phyloP scores from a whole-genome alignment of 2,797 vertebrate species.

The Kryptopterus vitreolus region DNA sequence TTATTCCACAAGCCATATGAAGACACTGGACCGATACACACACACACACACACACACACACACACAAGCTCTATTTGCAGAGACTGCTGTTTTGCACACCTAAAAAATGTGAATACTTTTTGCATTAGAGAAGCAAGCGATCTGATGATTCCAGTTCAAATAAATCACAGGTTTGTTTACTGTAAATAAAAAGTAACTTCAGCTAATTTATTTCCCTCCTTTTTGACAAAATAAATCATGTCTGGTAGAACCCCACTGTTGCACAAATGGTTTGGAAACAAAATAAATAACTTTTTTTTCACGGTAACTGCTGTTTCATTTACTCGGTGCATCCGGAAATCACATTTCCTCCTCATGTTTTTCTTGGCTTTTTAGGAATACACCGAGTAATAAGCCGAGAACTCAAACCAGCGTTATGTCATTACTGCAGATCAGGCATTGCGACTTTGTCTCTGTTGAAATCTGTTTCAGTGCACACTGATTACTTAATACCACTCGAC shows the following conservation, averaged over 20 bases:
- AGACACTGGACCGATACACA: too few species aligned
- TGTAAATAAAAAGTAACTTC: not conserved
- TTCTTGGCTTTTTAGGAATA: not conserved
- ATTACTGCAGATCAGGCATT: not conserved
- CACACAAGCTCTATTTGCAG: too few species aligned
- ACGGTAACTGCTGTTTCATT: not conserved
- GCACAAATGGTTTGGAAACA: not conserved
- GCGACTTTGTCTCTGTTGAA: not conserved
- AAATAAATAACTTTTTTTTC: not conserved
- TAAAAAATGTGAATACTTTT: too few species aligned
- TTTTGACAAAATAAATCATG: not conserved
- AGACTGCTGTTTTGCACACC: too few species aligned
- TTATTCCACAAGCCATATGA: too few species aligned
- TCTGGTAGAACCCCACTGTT: not conserved
- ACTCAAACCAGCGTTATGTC: not conserved
- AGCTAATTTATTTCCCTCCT: too few species aligned
- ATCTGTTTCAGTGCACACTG: too few species aligned
- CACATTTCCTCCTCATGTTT: not conserved
- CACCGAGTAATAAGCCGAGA: not conserved
- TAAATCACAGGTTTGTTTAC: slow-evolving; percentile 1
- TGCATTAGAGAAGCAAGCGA: too few species aligned
- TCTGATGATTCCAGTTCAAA: too few species aligned
- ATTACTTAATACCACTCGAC: not conserved
- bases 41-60: too few species aligned
- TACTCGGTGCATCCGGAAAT: not conserved